Percentiles rank a stretch among this genome's conserved stretches.
Evolutionary conservation across 2,797 vertebrate species (phyloP).

Genomic region (Dromococcyx pavoninus): DNA sequence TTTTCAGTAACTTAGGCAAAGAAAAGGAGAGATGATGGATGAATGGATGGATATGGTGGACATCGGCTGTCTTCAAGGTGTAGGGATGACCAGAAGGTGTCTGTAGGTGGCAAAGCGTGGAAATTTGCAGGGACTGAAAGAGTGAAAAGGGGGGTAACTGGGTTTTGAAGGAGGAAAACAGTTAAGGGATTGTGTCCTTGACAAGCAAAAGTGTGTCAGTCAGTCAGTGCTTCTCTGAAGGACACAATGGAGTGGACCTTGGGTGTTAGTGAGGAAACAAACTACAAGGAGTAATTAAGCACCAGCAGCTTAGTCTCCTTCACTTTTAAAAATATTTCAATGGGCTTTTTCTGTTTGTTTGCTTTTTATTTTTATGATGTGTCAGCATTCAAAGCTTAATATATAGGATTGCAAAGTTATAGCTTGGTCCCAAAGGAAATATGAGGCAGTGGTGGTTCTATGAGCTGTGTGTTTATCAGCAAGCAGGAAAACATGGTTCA

Average conservation of each 20-base stretch:
- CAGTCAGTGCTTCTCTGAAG: background rate
- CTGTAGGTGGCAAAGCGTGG: background rate
- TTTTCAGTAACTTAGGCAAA: background rate
- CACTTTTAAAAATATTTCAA: background rate
- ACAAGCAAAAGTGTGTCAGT: background rate
- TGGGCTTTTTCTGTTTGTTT: background rate
- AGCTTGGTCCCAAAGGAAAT: constrained; percentile 8
- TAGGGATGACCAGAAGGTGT: background rate
- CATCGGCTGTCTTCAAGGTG: background rate
- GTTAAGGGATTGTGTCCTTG: background rate
- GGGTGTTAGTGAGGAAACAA: background rate
- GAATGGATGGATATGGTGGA: background rate
- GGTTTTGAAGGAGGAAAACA: background rate
- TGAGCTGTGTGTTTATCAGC: background rate
- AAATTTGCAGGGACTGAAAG: background rate
- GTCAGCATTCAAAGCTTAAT: background rate
- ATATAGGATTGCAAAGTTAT: background rate
- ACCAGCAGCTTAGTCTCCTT: background rate
- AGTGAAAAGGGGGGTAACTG: background rate
- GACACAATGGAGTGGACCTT: background rate
- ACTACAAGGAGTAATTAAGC: background rate
- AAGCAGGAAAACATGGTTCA: background rate
- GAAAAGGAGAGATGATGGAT: background rate
- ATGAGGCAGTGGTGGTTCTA: background rate
- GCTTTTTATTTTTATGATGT: background rate